Evolutionary conservation across 2,888 invertebrate genomes (phyloP).

Genomic region (Pegoplata infirma): DNA sequence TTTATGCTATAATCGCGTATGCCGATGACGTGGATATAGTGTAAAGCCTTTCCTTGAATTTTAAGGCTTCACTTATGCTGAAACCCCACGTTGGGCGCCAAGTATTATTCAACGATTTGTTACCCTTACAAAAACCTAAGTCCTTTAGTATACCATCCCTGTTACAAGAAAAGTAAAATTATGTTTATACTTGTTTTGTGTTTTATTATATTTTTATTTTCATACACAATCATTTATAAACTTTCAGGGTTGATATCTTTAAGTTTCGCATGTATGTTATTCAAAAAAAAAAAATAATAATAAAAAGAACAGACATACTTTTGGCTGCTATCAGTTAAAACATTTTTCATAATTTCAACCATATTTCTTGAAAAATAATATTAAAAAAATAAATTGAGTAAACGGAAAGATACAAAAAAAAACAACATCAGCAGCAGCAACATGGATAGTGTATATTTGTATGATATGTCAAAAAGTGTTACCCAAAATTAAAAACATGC

Average conservation of each 20-base stretch:
- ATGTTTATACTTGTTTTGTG: slow-evolving; percentile 27
- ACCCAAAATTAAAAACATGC: slow-evolving; percentile 58
- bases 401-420: background rate
- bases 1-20: too few species aligned
- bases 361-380: slow-evolving; percentile 40
- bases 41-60: too few species aligned
- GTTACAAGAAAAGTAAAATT: slow-evolving; percentile 51
- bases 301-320: slow-evolving; percentile 13
- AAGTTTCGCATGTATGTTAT: slow-evolving; percentile 28
- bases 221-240: slow-evolving; percentile 48
- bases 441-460: slow-evolving; percentile 38
- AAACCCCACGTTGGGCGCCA: too few species aligned
- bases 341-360: slow-evolving; percentile 59
- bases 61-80: too few species aligned
- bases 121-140: too few species aligned
- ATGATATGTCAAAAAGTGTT: slow-evolving; percentile 59
- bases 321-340: slow-evolving; percentile 57
- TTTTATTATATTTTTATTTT: slow-evolving; percentile 17
- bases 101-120: too few species aligned
- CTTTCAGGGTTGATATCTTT: slow-evolving; percentile 56
- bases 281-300: background rate
- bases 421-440: slow-evolving; percentile 11
- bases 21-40: too few species aligned
- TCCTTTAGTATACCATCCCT: background rate
- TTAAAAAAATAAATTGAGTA: too few species aligned